These are phyloP conservation scores for Andrena praecox DNA, from an alignment of 2,888 invertebrate species.

Conservation along the genomic window DNA sequence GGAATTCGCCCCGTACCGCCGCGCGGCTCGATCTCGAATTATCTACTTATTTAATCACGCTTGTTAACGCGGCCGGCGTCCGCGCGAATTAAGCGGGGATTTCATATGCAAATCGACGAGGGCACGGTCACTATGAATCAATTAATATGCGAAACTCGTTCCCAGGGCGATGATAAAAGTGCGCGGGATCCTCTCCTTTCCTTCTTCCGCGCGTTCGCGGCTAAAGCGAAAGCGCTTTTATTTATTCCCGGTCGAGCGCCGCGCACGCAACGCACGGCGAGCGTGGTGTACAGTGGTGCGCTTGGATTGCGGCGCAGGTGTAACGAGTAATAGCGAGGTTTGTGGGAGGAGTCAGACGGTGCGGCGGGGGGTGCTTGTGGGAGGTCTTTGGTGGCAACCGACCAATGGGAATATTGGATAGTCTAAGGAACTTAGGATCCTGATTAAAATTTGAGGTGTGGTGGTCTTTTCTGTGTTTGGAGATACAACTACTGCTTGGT, in stretches of 20 bases:
- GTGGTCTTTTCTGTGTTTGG: no score
- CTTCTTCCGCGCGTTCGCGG: not conserved
- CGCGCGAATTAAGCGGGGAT: conserved; percentile 27
- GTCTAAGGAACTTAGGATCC: no score
- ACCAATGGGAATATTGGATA: not conserved
- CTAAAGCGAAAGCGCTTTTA: not conserved
- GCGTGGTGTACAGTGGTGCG: no score
- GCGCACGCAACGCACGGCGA: no score
- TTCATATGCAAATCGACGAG: conserved; percentile 42
- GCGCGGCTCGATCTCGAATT: conserved; percentile 14
- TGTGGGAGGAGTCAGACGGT: no score
- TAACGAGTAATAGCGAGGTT: no score
- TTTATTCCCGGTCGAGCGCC: not conserved
- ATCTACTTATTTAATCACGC: conserved; percentile 30
- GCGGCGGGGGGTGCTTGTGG: no score
- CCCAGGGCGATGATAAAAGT: not conserved
- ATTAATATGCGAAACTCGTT: conserved; percentile 26
- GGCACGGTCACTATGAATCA: conserved; percentile 14
- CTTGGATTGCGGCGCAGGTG: no score
- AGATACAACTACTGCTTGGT: no score
- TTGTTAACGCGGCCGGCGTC: conserved; percentile 28
- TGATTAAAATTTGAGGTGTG: not conserved
- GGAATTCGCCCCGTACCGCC: not conserved
- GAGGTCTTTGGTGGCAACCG: no score
- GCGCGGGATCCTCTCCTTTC: not conserved